phyloP scores from a whole-genome alignment of 2,888 invertebrate species.

The Pemphredon lugubris region DNA sequence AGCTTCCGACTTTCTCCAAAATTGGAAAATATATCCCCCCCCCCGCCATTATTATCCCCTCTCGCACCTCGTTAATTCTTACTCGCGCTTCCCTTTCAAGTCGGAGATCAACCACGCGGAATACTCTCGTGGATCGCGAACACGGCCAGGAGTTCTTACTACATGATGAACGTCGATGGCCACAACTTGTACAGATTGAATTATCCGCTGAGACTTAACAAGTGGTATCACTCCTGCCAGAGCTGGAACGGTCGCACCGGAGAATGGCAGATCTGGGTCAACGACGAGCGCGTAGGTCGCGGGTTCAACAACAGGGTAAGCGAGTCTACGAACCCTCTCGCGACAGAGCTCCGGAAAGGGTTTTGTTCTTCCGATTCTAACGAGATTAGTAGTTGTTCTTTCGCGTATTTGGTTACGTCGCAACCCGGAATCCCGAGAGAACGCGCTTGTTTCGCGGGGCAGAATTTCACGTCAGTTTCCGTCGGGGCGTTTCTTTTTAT shows the following conservation, averaged over 20 bases:
- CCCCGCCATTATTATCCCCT: no score
- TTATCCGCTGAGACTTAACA: conserved; percentile 86
- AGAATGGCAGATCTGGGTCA: conserved; percentile 95
- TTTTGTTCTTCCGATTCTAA: background rate
- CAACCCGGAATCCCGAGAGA: no score
- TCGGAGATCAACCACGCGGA: conserved; percentile 87
- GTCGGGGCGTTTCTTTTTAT: no score
- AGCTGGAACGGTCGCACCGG: conserved; percentile 95
- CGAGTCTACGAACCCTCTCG: background rate
- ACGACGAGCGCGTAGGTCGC: conserved; percentile 91
- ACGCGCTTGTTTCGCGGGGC: no score
- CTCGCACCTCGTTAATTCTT: no score
- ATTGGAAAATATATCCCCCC: no score
- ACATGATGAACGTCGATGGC: conserved; percentile 90
- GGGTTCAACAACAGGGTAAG: conserved; percentile 93
- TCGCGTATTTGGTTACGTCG: no score
- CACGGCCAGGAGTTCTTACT: conserved; percentile 90
- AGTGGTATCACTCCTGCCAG: conserved; percentile 93
- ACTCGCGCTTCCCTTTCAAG: no score
- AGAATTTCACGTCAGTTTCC: no score
- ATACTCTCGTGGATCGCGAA: conserved; percentile 91
- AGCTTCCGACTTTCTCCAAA: no score
- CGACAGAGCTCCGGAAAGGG: background rate
- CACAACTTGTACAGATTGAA: conserved; percentile 90
- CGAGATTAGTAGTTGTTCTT: no score